Percentiles rank a stretch among this genome's conserved stretches.
phyloP scores from a whole-genome alignment of 2,888 invertebrate species.

The Meganola albula region DNA sequence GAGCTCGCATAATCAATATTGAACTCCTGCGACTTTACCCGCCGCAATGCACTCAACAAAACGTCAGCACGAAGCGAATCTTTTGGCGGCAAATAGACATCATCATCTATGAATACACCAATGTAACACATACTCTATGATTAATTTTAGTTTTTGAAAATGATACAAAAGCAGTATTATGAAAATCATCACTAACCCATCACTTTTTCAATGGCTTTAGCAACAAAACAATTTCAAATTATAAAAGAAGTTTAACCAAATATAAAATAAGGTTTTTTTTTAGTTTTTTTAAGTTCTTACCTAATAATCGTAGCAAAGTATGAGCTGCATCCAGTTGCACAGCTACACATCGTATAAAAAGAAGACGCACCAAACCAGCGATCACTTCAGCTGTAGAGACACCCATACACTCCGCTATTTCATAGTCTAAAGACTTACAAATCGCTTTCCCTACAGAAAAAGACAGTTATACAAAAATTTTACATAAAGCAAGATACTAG shows the following conservation, averaged over 20 bases:
- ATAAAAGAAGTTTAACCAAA: too few species aligned
- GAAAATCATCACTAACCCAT: too few species aligned
- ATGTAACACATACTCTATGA: too few species aligned
- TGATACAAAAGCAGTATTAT: too few species aligned
- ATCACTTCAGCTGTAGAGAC: constrained; percentile 74
- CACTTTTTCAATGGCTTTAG: too few species aligned
- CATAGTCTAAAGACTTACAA: constrained; percentile 80
- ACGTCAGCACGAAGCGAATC: constrained; percentile 61
- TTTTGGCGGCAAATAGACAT: constrained; percentile 59
- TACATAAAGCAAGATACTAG: too few species aligned
- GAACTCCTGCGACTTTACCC: constrained; percentile 55
- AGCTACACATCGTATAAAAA: constrained; percentile 60
- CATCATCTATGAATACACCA: constrained; percentile 60
- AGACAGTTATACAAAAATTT: background rate
- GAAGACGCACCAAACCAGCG: constrained; percentile 51
- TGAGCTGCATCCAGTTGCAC: constrained; percentile 66
- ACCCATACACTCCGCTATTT: constrained; percentile 77
- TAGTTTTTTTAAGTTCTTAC: too few species aligned
- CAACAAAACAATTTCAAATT: too few species aligned
- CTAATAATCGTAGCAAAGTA: constrained; percentile 48
- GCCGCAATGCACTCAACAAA: constrained; percentile 51
- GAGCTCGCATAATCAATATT: constrained; percentile 54
- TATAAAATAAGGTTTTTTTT: too few species aligned
- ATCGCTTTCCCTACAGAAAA: constrained; percentile 75
- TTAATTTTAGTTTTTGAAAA: too few species aligned